These are phyloP conservation scores for Oreochromis spilurus DNA, from an alignment of 2,113 vertebrate species.

Conservation along the genomic window DNA sequence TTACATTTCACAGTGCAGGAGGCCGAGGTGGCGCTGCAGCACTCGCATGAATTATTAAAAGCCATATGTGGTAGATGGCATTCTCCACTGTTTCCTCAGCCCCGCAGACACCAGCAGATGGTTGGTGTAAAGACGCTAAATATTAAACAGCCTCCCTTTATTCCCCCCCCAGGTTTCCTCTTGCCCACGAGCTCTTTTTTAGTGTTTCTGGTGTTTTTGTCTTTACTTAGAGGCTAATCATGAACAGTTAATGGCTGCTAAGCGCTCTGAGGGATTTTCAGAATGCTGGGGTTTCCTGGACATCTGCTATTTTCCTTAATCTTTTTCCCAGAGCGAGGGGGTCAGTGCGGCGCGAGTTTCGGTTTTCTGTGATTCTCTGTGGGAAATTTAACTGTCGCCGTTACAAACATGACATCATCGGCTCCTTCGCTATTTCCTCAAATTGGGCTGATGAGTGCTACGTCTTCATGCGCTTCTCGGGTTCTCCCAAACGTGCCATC, in stretches of 20 bases:
- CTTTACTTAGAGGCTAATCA: background rate
- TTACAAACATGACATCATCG: conserved; percentile 7
- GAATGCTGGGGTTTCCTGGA: background rate
- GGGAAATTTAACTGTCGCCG: background rate
- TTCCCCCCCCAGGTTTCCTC: background rate
- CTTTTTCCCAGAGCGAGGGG: background rate
- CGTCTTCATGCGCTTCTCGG: background rate
- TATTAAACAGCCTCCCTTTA: conserved; percentile 59
- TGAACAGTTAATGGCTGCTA: background rate
- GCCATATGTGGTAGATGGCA: conserved; percentile 68
- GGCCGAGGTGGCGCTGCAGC: conserved; percentile 55
- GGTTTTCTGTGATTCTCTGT: background rate
- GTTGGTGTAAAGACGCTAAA: conserved; percentile 64
- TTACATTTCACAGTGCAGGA: conserved; percentile 50
- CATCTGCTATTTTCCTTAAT: conserved; percentile 2
- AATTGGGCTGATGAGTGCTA: background rate
- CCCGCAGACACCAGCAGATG: conserved; percentile 69
- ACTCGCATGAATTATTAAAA: conserved; percentile 74
- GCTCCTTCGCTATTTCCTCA: background rate
- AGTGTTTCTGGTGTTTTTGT: background rate
- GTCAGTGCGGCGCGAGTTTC: background rate
- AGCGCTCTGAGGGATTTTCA: background rate
- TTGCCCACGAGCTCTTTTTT: background rate
- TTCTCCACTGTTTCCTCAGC: conserved; percentile 34
- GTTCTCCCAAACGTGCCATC: background rate